Percentiles rank a stretch among this genome's conserved stretches.
Evolutionary conservation across 2,797 vertebrate genomes (phyloP).

Genomic region (Muscicapa comitata): DNA sequence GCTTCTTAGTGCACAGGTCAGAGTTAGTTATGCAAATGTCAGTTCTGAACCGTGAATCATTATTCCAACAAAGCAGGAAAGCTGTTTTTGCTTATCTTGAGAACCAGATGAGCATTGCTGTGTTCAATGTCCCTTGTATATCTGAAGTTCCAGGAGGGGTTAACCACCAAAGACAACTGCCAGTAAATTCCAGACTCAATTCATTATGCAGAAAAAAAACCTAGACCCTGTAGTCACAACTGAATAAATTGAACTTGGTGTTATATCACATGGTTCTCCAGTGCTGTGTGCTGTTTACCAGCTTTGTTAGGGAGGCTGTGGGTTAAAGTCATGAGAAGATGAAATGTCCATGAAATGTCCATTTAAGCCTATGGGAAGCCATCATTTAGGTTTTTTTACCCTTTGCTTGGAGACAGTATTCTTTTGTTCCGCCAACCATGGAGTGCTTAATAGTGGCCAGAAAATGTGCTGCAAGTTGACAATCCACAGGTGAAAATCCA

Average conservation of each 20-base stretch:
- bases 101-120: not conserved
- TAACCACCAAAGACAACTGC: not conserved
- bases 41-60: not conserved
- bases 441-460: not conserved
- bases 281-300: not conserved
- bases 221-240: not conserved
- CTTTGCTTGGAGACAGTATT: not conserved
- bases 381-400: conserved; percentile 15
- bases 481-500: not conserved
- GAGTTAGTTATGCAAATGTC: not conserved
- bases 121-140: not conserved
- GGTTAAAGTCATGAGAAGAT: conserved; percentile 3
- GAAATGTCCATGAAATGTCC: conserved; percentile 3
- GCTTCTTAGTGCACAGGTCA: not conserved
- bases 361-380: conserved; percentile 22
- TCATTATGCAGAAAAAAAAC: not conserved
- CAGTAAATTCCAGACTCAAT: conserved; percentile 7
- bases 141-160: not conserved
- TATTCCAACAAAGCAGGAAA: not conserved
- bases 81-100: not conserved
- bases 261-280: not conserved
- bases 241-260: not conserved
- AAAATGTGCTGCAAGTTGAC: conserved; percentile 16
- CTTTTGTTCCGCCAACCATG: not conserved
- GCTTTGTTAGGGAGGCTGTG: not conserved